Conservation (phyloP, 2,113 vertebrate species). For the Hyaena hyaena region DNA sequence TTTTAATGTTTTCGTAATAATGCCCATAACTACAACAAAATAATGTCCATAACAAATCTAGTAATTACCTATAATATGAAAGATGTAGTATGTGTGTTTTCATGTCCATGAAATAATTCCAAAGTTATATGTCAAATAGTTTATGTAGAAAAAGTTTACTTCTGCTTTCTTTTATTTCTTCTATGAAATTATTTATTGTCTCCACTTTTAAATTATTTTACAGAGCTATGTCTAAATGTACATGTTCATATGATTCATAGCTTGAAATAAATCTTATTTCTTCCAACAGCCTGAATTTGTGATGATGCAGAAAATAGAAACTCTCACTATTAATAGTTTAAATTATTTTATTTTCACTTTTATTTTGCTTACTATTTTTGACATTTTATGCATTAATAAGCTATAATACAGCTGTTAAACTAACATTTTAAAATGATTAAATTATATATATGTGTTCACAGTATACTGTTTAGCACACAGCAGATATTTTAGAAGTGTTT, state of each 20-base stretch:
- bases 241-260: neutral
- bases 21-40: neutral
- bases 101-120: neutral
- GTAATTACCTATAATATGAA: neutral
- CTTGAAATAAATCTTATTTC: neutral
- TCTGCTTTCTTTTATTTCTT: neutral
- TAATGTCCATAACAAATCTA: neutral
- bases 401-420: neutral
- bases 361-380: neutral
- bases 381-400: neutral
- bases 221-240: neutral
- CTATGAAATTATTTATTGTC: neutral
- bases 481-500: neutral
- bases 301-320: neutral
- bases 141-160: neutral
- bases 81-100: neutral
- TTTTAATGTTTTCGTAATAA: neutral
- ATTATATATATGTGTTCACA: neutral
- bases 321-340: neutral
- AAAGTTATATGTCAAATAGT: neutral
- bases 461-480: neutral
- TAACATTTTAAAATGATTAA: neutral
- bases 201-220: neutral
- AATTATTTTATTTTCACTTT: neutral
- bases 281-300: neutral